These are phyloP conservation scores for Lepus timidus DNA, from an alignment of 2,113 vertebrate genomes.

Conservation along the genomic window DNA sequence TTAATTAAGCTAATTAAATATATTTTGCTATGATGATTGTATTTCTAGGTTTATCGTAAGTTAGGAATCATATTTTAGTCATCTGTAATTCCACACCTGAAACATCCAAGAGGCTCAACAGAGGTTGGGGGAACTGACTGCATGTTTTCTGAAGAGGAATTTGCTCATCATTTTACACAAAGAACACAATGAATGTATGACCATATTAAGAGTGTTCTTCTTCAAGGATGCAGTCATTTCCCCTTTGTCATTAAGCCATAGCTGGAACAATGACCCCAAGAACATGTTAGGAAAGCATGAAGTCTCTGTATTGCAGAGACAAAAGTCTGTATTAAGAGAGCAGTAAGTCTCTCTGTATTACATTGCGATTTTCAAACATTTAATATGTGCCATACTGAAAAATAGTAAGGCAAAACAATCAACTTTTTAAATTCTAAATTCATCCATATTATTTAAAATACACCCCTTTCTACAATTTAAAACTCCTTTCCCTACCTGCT, in stretches of 20 bases:
- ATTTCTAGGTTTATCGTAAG: not conserved
- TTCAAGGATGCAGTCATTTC: constrained; percentile 19
- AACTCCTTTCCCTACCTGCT: not conserved
- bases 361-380: constrained; percentile 37
- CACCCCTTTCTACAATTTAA: not conserved
- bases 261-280: not conserved
- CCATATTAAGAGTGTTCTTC: not conserved
- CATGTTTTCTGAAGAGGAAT: not conserved
- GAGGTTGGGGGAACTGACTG: not conserved
- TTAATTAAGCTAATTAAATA: constrained; percentile 34
- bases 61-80: not conserved
- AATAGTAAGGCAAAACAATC: constrained; percentile 7
- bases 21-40: constrained; percentile 16
- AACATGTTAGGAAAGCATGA: not conserved
- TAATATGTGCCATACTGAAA: constrained; percentile 15
- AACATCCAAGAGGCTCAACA: not conserved
- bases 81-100: not conserved
- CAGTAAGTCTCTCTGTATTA: not conserved
- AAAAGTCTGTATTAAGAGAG: not conserved
- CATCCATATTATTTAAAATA: constrained; percentile 3
- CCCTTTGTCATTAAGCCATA: not conserved
- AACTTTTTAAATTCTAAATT: not conserved
- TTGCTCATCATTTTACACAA: constrained; percentile 11
- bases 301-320: not conserved
- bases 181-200: constrained; percentile 32